Base-by-base conservation (phyloP, 64 coral and sea anemone genomes). In the Trachythela sp. region DNA sequence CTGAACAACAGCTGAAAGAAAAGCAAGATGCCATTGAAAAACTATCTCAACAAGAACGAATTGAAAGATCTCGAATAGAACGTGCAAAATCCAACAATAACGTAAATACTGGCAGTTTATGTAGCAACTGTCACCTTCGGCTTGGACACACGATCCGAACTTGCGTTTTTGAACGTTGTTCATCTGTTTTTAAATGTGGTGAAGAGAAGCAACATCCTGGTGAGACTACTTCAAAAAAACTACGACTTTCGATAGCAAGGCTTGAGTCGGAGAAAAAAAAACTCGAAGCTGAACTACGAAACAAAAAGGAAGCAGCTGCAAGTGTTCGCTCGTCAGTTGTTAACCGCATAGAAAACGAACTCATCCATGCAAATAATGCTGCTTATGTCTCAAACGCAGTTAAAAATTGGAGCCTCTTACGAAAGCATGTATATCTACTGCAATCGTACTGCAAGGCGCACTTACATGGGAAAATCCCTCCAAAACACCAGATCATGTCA, bases 191-290 rank as follows among this genome's bases (percentile, higher is more conserved):
- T 85, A 36, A 90, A 58, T 90, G 89, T 18, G 83, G 89, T 67
- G 89, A 90, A 33, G 89, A 91, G 58, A 86, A 91, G 26, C 48
- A 85, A 64, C 89, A 86, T 76, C 58, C 84, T 7, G 89, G 89
- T 58, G 89, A 91, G 58, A 31, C 33, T n/a, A 40, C 84, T 24
- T 70, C 67, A 51, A 85, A 80, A 15, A 80, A 48, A 40, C 37
- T 56, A 39, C 18, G 59, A 85, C 43, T 75, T 43, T n/a, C 42
- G 8, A 48, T 70, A 30, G 58, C 67, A 24, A 91, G 64, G 33
- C 89, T 91, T 27, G 84, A 45, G 84, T 85, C 84, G 36, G 89
- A 91, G 64, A 85, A 85, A 48, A 49, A n/a, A 43, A 91, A 91
- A 51, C 58, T 72, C 24, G 84, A 91, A 91, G 68, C 54, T 32